Conservation (phyloP, 2,797 vertebrate genomes). For the Enoplosus armatus region DNA sequence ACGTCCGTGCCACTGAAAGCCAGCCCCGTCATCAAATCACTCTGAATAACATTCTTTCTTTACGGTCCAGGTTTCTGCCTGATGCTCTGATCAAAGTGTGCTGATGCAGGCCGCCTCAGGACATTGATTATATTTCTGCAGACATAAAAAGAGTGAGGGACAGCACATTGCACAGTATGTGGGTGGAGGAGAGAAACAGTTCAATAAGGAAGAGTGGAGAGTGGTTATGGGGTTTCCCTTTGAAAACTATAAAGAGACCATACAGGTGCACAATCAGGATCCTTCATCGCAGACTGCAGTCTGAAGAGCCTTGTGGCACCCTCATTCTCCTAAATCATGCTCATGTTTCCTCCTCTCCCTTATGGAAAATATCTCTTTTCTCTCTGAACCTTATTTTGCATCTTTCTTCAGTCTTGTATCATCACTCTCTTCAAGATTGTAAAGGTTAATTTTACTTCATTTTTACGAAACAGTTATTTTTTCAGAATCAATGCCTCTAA, state of each 20-base stretch:
- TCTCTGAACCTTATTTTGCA: not conserved
- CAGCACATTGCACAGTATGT: slow-evolving; percentile 59
- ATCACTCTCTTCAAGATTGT: not conserved
- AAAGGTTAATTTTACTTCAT: not conserved
- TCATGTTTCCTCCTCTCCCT: not conserved
- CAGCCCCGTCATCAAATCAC: slow-evolving; percentile 5
- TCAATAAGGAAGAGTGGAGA: slow-evolving; percentile 47
- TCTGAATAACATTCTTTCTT: slow-evolving; percentile 21
- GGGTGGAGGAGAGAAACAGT: slow-evolving; percentile 66
- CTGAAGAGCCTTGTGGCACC: not conserved
- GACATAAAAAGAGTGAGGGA: slow-evolving; percentile 65
- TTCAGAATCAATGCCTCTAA: not conserved
- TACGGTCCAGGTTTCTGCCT: slow-evolving; percentile 30
- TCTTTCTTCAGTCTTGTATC: slow-evolving; percentile 3
- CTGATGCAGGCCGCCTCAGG: slow-evolving; percentile 66
- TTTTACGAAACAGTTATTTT: not conserved
- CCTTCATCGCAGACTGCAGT: slow-evolving; percentile 17
- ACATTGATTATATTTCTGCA: slow-evolving; percentile 59
- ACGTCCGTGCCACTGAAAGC: not conserved
- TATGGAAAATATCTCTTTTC: too few relatives aligned
- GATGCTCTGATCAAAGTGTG: slow-evolving; percentile 38
- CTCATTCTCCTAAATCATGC: not conserved
- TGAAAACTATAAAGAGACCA: slow-evolving; percentile 41
- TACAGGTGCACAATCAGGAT: slow-evolving; percentile 47
- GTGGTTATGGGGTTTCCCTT: slow-evolving; percentile 59